phyloP scores from a whole-genome alignment of 1,140 invertebrate species.

The Drosophila parabipectinata region DNA sequence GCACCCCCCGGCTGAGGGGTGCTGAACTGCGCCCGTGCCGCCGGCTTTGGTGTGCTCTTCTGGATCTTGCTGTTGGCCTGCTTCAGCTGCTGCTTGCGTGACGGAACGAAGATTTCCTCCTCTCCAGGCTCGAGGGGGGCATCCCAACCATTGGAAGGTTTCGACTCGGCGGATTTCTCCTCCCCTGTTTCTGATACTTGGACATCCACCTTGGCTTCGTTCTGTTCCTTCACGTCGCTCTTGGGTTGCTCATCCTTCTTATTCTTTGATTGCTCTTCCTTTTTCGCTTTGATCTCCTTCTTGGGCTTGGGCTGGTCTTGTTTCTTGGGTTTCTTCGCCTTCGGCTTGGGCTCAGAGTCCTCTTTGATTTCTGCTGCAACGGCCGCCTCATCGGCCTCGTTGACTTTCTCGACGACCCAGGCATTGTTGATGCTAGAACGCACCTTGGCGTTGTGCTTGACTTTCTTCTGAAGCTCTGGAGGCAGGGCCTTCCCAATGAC shows the following conservation, averaged over 20 bases:
- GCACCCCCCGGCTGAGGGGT: constrained; percentile 32
- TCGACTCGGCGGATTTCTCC: not conserved
- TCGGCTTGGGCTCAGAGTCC: constrained; percentile 30
- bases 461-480: constrained; percentile 61
- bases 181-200: not conserved
- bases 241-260: constrained; percentile 5
- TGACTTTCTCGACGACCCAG: constrained; percentile 74
- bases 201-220: not conserved
- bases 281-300: constrained; percentile 9
- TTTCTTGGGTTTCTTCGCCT: constrained; percentile 10
- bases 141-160: constrained; percentile 68
- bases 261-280: constrained; percentile 12
- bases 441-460: constrained; percentile 57
- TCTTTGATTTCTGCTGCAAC: not conserved
- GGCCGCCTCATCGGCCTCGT: not conserved
- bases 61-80: constrained; percentile 64
- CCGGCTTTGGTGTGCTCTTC: constrained; percentile 30
- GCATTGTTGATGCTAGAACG: constrained; percentile 57
- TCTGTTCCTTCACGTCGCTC: constrained; percentile 6
- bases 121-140: constrained; percentile 81
- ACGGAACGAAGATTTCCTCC: constrained; percentile 83
- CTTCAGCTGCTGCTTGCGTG: constrained; percentile 76
- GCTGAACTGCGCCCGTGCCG: constrained; percentile 21
- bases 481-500: constrained; percentile 63
- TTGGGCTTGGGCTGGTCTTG: constrained; percentile 28